These are phyloP conservation scores for Hemithea aestivaria DNA, from an alignment of 2,888 invertebrate species.

Conservation along the genomic window DNA sequence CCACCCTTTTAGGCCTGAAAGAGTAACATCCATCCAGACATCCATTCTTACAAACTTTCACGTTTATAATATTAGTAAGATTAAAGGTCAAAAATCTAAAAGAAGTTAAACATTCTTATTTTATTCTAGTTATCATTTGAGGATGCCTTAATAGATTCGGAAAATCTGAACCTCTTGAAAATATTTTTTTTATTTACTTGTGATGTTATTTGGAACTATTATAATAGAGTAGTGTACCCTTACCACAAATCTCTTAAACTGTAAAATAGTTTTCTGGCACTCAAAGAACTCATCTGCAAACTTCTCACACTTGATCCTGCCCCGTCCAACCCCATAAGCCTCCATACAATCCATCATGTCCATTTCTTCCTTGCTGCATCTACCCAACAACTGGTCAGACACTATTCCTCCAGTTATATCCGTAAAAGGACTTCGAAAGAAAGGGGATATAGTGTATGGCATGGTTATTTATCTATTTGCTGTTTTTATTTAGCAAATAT, in stretches of 20 bases:
- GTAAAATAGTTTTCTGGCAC: slow-evolving; percentile 80
- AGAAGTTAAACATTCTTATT: too few relatives aligned
- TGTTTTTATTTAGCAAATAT: background rate
- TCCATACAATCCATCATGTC: slow-evolving; percentile 86
- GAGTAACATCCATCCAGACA: too few relatives aligned
- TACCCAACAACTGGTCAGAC: slow-evolving; percentile 80
- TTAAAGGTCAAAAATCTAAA: too few relatives aligned
- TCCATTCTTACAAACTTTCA: too few relatives aligned
- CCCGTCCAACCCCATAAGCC: slow-evolving; percentile 84
- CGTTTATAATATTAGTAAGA: too few relatives aligned
- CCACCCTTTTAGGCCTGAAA: too few relatives aligned
- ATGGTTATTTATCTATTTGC: slow-evolving; percentile 16
- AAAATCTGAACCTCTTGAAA: too few relatives aligned
- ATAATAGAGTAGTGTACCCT: too few relatives aligned
- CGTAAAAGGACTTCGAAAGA: slow-evolving; percentile 82
- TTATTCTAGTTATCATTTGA: too few relatives aligned
- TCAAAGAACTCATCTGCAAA: slow-evolving; percentile 83
- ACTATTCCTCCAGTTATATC: slow-evolving; percentile 82
- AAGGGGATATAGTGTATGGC: slow-evolving; percentile 69
- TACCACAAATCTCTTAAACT: slow-evolving; percentile 76
- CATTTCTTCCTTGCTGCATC: slow-evolving; percentile 83
- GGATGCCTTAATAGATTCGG: too few relatives aligned
- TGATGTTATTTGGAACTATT: too few relatives aligned
- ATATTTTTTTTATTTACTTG: too few relatives aligned
- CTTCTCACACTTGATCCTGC: slow-evolving; percentile 76